Evolutionary conservation across 2,888 invertebrate genomes (phyloP).

Genomic region (Platerodrilus igneus): DNA sequence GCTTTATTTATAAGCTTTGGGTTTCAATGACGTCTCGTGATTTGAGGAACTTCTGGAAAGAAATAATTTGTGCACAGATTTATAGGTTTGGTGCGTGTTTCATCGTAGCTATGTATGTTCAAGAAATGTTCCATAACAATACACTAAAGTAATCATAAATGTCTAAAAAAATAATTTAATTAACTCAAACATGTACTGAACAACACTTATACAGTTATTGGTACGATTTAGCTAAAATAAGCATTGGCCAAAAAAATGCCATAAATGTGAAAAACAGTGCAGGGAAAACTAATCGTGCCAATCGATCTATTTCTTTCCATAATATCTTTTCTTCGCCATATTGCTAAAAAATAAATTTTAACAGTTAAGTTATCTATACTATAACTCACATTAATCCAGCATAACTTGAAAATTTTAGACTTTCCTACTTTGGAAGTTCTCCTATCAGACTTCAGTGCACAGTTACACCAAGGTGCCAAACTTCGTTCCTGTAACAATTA

Average conservation of each 20-base stretch:
- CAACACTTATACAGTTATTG: too few species aligned
- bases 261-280: constrained; percentile 73
- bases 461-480: constrained; percentile 37
- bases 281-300: constrained; percentile 73
- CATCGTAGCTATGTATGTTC: too few species aligned
- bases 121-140: too few species aligned
- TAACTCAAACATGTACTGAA: too few species aligned
- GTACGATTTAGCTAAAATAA: constrained; percentile 52
- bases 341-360: constrained; percentile 30
- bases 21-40: too few species aligned
- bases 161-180: background rate
- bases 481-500: constrained; percentile 33
- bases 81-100: too few species aligned
- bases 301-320: constrained; percentile 73
- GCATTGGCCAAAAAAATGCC: constrained; percentile 73
- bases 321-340: constrained; percentile 68
- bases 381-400: constrained; percentile 38
- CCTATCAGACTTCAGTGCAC: constrained; percentile 22
- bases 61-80: too few species aligned
- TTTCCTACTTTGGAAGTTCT: constrained; percentile 17
- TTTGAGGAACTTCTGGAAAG: too few species aligned
- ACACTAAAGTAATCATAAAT: background rate
- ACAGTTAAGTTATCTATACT: constrained; percentile 8
- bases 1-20: too few species aligned
- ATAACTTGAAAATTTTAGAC: constrained; percentile 28